A percentile compares a stretch with the other conserved stretches of the same genome.
These are phyloP conservation scores for Lophura nycthemera DNA, from an alignment of 2,113 vertebrate genomes.

Conservation along the genomic window DNA sequence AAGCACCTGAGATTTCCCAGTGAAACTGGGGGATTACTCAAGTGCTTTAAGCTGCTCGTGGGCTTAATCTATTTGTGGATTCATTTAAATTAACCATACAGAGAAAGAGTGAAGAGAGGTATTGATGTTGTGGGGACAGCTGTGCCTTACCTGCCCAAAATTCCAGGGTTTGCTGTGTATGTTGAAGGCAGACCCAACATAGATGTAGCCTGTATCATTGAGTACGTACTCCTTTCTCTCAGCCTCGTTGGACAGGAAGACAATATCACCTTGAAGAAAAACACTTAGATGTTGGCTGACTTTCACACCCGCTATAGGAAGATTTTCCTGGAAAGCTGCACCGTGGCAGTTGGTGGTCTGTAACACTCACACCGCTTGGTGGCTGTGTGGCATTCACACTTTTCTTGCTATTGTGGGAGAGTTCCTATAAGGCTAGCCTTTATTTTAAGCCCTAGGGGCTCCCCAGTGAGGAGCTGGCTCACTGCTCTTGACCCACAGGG, in stretches of 20 bases:
- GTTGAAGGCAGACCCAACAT: constrained; percentile 55
- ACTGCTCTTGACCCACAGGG: neutral
- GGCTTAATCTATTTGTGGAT: neutral
- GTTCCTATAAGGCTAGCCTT: neutral
- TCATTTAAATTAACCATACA: neutral
- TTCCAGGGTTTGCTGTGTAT: constrained; percentile 76
- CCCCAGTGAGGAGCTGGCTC: neutral
- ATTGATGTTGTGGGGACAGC: accelerated
- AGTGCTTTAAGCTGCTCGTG: neutral
- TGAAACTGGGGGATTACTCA: neutral
- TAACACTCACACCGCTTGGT: neutral
- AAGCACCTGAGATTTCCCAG: neutral
- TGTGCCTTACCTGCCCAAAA: constrained; percentile 73
- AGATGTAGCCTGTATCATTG: constrained; percentile 70
- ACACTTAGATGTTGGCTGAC: neutral
- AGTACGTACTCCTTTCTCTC: constrained; percentile 73
- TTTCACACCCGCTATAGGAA: neutral
- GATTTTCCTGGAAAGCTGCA: neutral
- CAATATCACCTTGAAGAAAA: constrained; percentile 54
- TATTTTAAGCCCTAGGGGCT: neutral
- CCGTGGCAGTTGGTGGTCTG: neutral
- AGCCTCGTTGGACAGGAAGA: constrained; percentile 49
- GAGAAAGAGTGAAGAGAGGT: neutral
- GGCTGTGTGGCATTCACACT: neutral
- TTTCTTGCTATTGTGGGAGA: neutral